These are phyloP conservation scores for Volucella inflata DNA, from an alignment of 2,888 invertebrate species.

Conservation along the genomic window DNA sequence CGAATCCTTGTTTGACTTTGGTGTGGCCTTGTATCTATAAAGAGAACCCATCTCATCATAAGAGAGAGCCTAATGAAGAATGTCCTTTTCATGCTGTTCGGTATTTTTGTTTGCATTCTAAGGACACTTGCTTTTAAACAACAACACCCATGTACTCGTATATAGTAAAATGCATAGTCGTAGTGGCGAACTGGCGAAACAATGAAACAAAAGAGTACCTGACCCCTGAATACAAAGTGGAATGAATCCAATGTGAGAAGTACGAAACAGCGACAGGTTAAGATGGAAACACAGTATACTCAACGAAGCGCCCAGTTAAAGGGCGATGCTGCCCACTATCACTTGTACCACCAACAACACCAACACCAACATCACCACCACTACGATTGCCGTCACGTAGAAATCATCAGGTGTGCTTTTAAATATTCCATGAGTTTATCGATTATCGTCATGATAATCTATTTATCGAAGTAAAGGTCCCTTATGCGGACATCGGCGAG, in stretches of 20 bases:
- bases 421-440: slow-evolving; percentile 66
- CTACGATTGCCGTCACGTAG: neutral
- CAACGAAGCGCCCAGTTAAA: neutral
- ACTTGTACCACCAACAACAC: neutral
- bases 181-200: slow-evolving; percentile 41
- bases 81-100: slow-evolving; percentile 65
- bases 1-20: slow-evolving; percentile 44
- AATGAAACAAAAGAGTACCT: slow-evolving; percentile 51
- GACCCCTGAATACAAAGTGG: neutral
- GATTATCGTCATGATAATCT: slow-evolving; percentile 65
- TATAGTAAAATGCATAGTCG: slow-evolving; percentile 10
- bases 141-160: slow-evolving; percentile 16
- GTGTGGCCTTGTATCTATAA: slow-evolving; percentile 62
- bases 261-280: slow-evolving; percentile 37
- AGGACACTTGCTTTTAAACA: slow-evolving; percentile 36
- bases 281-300: neutral
- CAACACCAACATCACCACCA: no score
- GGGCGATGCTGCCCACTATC: neutral
- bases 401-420: slow-evolving; percentile 72
- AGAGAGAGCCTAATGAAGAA: slow-evolving; percentile 61
- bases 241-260: neutral
- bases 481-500: slow-evolving; percentile 37
- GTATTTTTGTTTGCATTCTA: slow-evolving; percentile 65
- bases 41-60: slow-evolving; percentile 56
- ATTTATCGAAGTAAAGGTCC: slow-evolving; percentile 43